Evolutionary conservation across 1,140 invertebrate genomes (phyloP).

Genomic region (Piezodorus guildinii): DNA sequence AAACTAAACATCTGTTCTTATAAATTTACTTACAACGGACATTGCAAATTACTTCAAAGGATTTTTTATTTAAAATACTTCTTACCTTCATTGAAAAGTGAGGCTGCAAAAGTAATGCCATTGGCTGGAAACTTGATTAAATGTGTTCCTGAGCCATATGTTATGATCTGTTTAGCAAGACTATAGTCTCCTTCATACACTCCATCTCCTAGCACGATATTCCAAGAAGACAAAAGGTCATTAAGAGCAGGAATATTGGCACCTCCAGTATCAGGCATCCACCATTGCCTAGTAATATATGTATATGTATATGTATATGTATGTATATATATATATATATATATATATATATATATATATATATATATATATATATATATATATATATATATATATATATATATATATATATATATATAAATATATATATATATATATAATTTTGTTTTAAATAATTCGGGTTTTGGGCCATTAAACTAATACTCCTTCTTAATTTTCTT

Average conservation of each 20-base stretch:
- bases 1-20: too few relatives aligned
- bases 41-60: too few relatives aligned
- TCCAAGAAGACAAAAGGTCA: conserved; percentile 69
- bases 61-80: too few relatives aligned
- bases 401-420: too few relatives aligned
- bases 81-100: conserved; percentile 63
- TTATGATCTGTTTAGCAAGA: conserved; percentile 75
- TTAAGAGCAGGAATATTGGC: conserved; percentile 89
- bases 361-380: conserved; percentile 15
- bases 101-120: conserved; percentile 54
- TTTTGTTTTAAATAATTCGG: too few relatives aligned
- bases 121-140: conserved; percentile 63
- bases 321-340: too few relatives aligned
- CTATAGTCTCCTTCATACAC: conserved; percentile 82
- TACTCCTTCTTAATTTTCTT: too few relatives aligned
- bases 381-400: not conserved
- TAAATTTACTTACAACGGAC: too few relatives aligned
- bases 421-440: too few relatives aligned
- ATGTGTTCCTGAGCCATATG: conserved; percentile 81
- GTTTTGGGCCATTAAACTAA: too few relatives aligned
- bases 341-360: not conserved
- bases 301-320: conserved; percentile 16
- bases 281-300: conserved; percentile 45
- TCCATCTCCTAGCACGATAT: conserved; percentile 74
- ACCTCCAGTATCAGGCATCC: conserved; percentile 91